phyloP scores from a whole-genome alignment of 2,113 vertebrate genomes.

The Neoarius graeffei region DNA sequence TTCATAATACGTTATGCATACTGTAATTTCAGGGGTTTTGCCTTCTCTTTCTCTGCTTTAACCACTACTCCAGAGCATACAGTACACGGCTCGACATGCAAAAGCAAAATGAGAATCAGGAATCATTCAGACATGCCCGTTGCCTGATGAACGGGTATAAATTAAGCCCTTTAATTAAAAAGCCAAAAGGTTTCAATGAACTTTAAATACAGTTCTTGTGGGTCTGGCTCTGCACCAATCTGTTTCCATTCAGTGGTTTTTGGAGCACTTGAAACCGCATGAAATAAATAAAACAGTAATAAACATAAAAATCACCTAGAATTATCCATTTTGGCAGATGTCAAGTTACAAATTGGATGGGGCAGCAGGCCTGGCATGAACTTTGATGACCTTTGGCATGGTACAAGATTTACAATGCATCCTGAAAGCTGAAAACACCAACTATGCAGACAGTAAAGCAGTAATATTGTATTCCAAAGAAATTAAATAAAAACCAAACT shows the following conservation, averaged over 20 bases:
- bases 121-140: conserved; percentile 34
- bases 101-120: conserved; percentile 30
- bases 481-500: background rate
- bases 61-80: conserved; percentile 16
- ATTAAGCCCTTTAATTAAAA: conserved; percentile 72
- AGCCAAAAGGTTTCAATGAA: conserved; percentile 62
- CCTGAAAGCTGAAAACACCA: background rate
- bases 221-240: conserved; percentile 33
- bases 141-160: conserved; percentile 59
- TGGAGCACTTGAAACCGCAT: conserved; percentile 32
- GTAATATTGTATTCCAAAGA: background rate
- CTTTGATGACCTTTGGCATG: conserved; percentile 31
- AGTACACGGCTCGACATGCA: conserved; percentile 23
- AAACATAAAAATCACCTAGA: conserved; percentile 58
- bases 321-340: conserved; percentile 63
- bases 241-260: conserved; percentile 40
- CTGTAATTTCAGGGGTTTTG: conserved; percentile 63
- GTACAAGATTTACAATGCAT: background rate
- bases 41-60: background rate
- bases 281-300: conserved; percentile 55
- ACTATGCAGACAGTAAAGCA: background rate
- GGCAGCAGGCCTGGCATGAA: conserved; percentile 52
- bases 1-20: conserved; percentile 46
- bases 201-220: conserved; percentile 68
- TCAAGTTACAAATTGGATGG: conserved; percentile 63